Evolutionary conservation across 2,797 vertebrate genomes (phyloP), one percentile per base, ranked within the genome.

Genomic region (Argyrosomus regius): DNA sequence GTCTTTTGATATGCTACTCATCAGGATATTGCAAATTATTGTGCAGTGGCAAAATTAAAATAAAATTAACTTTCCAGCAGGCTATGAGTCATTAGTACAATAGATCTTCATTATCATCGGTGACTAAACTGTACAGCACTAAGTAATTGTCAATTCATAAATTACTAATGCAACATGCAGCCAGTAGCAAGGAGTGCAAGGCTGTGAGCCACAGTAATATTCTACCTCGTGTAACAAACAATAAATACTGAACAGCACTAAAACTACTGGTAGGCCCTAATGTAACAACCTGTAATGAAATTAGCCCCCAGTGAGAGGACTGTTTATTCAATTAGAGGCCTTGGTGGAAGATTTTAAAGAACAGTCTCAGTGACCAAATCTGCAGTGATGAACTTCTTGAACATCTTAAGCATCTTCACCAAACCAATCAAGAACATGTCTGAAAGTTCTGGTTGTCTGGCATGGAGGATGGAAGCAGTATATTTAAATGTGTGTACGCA

Each of bases 131-230:
- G 31, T 20, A 64, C 48, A 66, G 28, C 75, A 49, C 17, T 61
- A 59, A 69, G 7, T 78, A 48, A 58, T 72, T 58, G 20, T 50
- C 71, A 17, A 20, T 66, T 67, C 48, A 66, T 70, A 35, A 79
- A 78, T 81, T 57, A 70, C 54, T 57, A 53, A 65, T 70, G 64
- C 52, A 64, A 63, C 69, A 64, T 73, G 62, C 22, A 75, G 62
- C 50, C 56, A 61, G 45, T 67, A 77, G 39, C n/a, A 41, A 52
- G 35, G 45, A 66, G 14, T 39, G 39, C 65, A 71, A 66, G 50
- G 22, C 56, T 59, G 46, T 49, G 65, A 67, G 57, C 22, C 46
- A 26, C 49, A 59, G 17, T 13, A 11, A 3, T 13, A n/a, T 24
- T 31, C n/a, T 28, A 26, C 16, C 39, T 46, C 43, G 20, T 41